Evolutionary conservation across 2,888 invertebrate genomes (phyloP).

Genomic region (Nebria brevicollis): DNA sequence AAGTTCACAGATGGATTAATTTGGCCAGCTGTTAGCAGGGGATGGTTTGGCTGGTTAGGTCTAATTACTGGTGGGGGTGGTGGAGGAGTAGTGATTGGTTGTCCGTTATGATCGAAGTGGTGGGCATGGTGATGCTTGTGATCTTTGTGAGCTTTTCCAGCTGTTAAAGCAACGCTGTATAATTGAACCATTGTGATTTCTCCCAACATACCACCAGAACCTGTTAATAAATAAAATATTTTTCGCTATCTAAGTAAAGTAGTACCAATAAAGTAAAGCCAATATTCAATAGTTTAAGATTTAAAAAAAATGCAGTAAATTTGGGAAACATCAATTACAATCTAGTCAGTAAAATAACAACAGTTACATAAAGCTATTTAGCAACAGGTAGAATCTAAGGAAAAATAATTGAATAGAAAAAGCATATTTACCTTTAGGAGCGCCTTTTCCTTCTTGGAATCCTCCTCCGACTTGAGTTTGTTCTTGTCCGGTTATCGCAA

Average conservation of each 20-base stretch:
- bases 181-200: conserved; percentile 84
- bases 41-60: conserved; percentile 65
- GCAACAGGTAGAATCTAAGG: background rate
- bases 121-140: conserved; percentile 90
- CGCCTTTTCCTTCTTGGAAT: conserved; percentile 65
- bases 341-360: no score
- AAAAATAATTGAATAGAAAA: conserved; percentile 6
- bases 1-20: conserved; percentile 69
- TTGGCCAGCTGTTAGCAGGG: conserved; percentile 71
- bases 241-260: background rate
- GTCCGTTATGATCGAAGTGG: conserved; percentile 79
- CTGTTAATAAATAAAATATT: conserved; percentile 59
- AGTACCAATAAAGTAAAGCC: no score
- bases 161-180: conserved; percentile 82
- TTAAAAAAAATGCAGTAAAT: background rate
- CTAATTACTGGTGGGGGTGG: conserved; percentile 68
- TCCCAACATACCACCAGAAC: conserved; percentile 73
- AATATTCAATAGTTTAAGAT: no score
- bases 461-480: conserved; percentile 71
- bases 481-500: conserved; percentile 79
- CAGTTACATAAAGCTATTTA: no score
- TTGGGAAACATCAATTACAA: background rate
- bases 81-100: conserved; percentile 69
- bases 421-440: conserved; percentile 63
- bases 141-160: conserved; percentile 87